Evolutionary conservation across 2,113 vertebrate genomes (phyloP).

Genomic region (Alosa alosa): DNA sequence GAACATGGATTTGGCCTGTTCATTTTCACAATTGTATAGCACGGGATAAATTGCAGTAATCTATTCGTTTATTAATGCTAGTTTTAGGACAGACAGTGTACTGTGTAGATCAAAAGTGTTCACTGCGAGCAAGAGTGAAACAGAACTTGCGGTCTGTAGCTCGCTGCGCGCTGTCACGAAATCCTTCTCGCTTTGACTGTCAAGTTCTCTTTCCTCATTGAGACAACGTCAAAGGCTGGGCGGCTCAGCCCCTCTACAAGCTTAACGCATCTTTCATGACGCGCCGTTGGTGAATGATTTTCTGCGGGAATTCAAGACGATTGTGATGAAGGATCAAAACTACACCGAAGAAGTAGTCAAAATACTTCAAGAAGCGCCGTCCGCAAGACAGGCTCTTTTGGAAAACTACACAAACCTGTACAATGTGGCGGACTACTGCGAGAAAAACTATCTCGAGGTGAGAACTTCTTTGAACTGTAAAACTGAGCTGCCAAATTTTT

Average conservation of each 20-base stretch:
- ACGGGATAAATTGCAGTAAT: not conserved
- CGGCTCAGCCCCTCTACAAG: not conserved
- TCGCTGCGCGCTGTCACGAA: not conserved
- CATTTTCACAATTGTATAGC: not conserved
- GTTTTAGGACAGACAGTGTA: too few species aligned
- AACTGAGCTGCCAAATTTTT: not conserved
- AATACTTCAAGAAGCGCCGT: conserved; percentile 71
- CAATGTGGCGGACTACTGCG: conserved; percentile 83
- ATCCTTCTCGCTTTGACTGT: conserved; percentile 16
- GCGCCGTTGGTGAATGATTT: not conserved
- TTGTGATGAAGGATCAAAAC: conserved; percentile 60
- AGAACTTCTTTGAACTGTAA: conserved; percentile 8
- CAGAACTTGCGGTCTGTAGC: not conserved
- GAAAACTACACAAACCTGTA: conserved; percentile 80
- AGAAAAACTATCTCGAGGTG: conserved; percentile 81
- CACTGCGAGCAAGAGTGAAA: not conserved
- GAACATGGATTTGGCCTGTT: too few species aligned
- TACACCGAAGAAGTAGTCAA: conserved; percentile 53
- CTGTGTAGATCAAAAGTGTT: not conserved
- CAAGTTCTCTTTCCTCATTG: conserved; percentile 9
- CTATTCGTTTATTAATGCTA: too few species aligned
- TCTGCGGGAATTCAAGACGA: not conserved
- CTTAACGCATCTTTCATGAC: conserved; percentile 1
- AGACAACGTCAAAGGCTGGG: conserved; percentile 12
- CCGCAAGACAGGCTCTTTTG: conserved; percentile 69